Percentiles rank a stretch among this genome's conserved stretches.
These are phyloP conservation scores for Parapristionchus giblindavisi DNA, from an alignment of 2,888 invertebrate genomes.

Conservation along the genomic window DNA sequence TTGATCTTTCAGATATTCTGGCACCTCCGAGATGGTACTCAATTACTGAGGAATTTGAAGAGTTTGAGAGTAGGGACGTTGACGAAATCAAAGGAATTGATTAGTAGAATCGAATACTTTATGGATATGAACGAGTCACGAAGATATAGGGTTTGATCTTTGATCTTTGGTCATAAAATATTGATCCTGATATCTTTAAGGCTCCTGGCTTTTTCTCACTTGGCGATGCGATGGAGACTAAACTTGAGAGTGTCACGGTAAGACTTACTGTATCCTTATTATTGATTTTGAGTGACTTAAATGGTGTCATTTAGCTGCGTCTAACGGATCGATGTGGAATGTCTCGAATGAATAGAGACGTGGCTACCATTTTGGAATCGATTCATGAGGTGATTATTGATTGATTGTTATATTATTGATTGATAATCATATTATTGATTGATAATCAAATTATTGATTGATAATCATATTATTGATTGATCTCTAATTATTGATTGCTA, in stretches of 20 bases:
- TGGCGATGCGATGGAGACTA: slow-evolving; percentile 6
- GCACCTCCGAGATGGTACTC: slow-evolving; percentile 12
- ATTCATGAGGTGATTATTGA: slow-evolving; percentile 10
- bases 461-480: too few species aligned
- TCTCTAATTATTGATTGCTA: not conserved
- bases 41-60: not conserved
- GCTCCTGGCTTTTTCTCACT: slow-evolving; percentile 33
- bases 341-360: not conserved
- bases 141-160: slow-evolving; percentile 9
- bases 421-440: too few species aligned
- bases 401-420: too few species aligned
- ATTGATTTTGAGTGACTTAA: not conserved
- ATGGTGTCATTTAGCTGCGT: slow-evolving; percentile 21
- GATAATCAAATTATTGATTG: too few species aligned
- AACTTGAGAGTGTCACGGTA: slow-evolving; percentile 26
- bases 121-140: slow-evolving; percentile 17
- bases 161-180: not conserved
- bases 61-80: slow-evolving; percentile 12
- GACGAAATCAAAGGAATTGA: slow-evolving; percentile 8
- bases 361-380: not conserved
- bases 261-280: not conserved
- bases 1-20: slow-evolving; percentile 31
- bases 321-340: not conserved
- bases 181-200: too few species aligned
- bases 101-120: slow-evolving; percentile 4